A percentile compares a stretch with the other conserved stretches of the same genome.
Conservation (phyloP, 2,797 vertebrate genomes). For the Enteromius afrohamiltoni region DNA sequence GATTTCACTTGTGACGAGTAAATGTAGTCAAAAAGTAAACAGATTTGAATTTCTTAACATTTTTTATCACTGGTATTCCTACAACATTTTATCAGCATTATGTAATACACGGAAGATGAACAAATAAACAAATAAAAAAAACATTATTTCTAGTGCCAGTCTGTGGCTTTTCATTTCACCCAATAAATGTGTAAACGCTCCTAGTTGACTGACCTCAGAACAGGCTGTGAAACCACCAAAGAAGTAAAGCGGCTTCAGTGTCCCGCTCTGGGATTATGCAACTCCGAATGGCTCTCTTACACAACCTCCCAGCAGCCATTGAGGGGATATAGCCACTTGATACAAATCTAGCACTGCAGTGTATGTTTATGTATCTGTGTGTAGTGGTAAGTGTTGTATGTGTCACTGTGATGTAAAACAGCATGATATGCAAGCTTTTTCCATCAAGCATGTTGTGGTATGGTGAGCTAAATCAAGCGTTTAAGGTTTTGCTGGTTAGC, state of each 20-base stretch:
- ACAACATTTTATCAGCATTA: neutral
- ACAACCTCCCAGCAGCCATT: constrained; percentile 23
- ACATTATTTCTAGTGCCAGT: neutral
- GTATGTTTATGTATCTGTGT: constrained; percentile 19
- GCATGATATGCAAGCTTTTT: neutral
- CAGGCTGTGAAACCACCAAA: neutral
- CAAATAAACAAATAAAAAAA: neutral
- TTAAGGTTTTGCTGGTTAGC: neutral
- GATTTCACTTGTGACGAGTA: neutral
- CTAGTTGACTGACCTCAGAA: constrained; percentile 3
- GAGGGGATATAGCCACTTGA: constrained; percentile 39
- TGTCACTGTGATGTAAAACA: constrained; percentile 36
- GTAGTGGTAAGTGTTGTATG: neutral
- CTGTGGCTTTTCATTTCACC: neutral
- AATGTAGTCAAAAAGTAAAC: neutral
- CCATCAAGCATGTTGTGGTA: neutral
- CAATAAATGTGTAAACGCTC: neutral
- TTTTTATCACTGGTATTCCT: neutral
- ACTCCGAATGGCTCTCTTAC: constrained; percentile 46
- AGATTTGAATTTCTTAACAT: neutral
- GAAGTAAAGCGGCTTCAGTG: constrained; percentile 1
- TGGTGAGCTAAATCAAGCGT: neutral
- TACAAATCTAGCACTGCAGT: constrained; percentile 24
- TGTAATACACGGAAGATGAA: neutral
- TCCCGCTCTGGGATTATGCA: constrained; percentile 26